A percentile compares a stretch with the other conserved stretches of the same genome.
Evolutionary conservation across 2,113 vertebrate species (phyloP).

Genomic region (Corvus cornix): DNA sequence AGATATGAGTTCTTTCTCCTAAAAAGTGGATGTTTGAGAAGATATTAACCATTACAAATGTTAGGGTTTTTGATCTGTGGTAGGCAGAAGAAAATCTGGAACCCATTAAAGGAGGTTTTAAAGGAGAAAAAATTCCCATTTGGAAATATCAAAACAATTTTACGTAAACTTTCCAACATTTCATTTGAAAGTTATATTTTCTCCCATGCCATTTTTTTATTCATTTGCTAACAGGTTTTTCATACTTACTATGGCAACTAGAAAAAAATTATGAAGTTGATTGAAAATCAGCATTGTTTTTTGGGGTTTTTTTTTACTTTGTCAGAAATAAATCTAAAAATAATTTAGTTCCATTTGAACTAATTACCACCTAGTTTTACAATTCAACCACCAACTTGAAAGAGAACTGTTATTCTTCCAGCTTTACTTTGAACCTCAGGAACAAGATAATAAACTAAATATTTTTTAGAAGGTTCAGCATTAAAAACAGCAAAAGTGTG

Average conservation of each 20-base stretch:
- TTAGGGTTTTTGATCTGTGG: accelerated
- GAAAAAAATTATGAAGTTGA: not conserved
- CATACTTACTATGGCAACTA: not conserved
- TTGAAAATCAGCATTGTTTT: not conserved
- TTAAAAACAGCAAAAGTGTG: not conserved
- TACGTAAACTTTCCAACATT: not conserved
- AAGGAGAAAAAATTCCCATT: not conserved
- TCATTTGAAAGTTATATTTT: not conserved
- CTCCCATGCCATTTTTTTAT: not conserved
- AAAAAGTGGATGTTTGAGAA: not conserved
- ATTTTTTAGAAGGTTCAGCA: not conserved
- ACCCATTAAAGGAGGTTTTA: not conserved
- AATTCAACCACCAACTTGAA: not conserved
- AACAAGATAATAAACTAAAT: not conserved
- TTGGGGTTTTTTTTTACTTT: not conserved
- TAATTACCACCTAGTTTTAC: not conserved
- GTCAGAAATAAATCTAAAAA: not conserved
- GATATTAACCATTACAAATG: not conserved
- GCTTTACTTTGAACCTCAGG: not conserved
- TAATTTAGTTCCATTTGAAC: not conserved
- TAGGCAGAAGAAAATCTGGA: not conserved
- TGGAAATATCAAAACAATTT: not conserved
- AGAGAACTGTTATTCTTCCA: not conserved
- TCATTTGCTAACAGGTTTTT: not conserved
- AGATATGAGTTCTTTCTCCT: not conserved